Conservation (phyloP, 1,140 invertebrate genomes). For the Ridgeia piscesae region DNA sequence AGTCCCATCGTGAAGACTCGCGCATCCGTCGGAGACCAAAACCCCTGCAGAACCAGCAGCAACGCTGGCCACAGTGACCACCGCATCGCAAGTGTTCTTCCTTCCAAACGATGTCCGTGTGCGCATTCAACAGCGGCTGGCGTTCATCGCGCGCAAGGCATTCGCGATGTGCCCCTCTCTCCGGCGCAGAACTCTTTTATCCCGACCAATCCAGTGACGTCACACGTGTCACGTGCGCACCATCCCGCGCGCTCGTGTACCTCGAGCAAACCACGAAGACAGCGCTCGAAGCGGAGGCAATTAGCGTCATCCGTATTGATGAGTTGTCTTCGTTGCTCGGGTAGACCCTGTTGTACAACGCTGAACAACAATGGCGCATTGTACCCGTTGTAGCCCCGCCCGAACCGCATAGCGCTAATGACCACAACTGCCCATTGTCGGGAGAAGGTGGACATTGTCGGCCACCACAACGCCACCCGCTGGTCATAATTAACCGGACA, state of each 20-base stretch:
- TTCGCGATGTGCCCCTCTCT: not conserved
- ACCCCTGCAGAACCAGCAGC: not conserved
- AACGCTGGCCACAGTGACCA: not conserved
- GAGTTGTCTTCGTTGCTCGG: not conserved
- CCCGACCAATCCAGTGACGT: not conserved
- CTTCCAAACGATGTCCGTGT: not conserved
- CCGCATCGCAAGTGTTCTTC: not conserved
- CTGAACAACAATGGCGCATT: not conserved
- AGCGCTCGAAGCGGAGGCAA: not conserved
- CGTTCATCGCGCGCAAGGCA: not conserved
- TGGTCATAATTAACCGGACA: not conserved
- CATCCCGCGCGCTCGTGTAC: not conserved
- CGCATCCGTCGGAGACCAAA: not conserved
- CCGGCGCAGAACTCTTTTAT: not conserved
- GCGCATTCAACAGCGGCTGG: not conserved
- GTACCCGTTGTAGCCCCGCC: not conserved
- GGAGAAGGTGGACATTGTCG: not conserved
- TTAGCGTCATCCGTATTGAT: not conserved
- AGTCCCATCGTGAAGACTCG: constrained; percentile 24
- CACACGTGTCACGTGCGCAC: not conserved
- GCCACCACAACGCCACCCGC: not conserved
- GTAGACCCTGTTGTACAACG: not conserved
- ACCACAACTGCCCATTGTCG: not conserved
- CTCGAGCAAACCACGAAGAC: not conserved
- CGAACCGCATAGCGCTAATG: not conserved